phyloP scores from a whole-genome alignment of 1,140 invertebrate species.

The Zaprionus vittiger region DNA sequence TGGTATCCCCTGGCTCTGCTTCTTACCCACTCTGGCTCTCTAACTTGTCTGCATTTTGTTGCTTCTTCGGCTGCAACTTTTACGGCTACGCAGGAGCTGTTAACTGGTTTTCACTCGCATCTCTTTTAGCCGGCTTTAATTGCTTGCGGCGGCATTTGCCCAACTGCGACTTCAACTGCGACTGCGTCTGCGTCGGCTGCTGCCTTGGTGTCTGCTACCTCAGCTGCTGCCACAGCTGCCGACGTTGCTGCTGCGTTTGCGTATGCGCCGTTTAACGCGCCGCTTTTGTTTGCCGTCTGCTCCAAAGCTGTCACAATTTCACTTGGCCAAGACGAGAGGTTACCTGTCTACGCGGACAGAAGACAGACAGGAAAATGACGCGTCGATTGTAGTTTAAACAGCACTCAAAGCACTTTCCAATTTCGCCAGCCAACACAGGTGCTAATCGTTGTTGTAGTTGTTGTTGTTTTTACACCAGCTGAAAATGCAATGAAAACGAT shows the following conservation, averaged over 20 bases:
- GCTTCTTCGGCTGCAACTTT: slow-evolving; percentile 46
- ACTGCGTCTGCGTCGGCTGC: not conserved
- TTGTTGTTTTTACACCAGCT: slow-evolving; percentile 3
- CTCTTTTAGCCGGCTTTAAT: slow-evolving; percentile 61
- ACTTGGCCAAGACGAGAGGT: slow-evolving; percentile 56
- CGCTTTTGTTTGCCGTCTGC: slow-evolving; percentile 56
- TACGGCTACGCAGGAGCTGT: slow-evolving; percentile 46
- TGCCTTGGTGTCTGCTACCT: slow-evolving; percentile 20
- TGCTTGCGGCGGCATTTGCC: slow-evolving; percentile 41
- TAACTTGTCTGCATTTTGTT: slow-evolving; percentile 22
- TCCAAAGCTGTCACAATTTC: slow-evolving; percentile 73
- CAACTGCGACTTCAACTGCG: slow-evolving; percentile 28
- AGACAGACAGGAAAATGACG: slow-evolving; percentile 32
- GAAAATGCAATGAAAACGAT: slow-evolving; percentile 15
- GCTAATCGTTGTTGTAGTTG: slow-evolving; percentile 11
- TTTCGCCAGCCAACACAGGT: slow-evolving; percentile 24
- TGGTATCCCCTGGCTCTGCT: not conserved
- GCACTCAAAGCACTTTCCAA: slow-evolving; percentile 37
- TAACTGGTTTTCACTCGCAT: slow-evolving; percentile 60
- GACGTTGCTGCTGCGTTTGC: slow-evolving; percentile 22
- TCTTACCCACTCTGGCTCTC: slow-evolving; percentile 38
- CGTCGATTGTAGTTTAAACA: slow-evolving; percentile 30
- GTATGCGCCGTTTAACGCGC: slow-evolving; percentile 42
- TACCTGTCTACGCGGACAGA: no score
- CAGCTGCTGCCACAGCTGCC: slow-evolving; percentile 15